A percentile compares a stretch with the other conserved stretches of the same genome.
Conservation (phyloP, 2,888 invertebrate genomes). For the Melangyna quadrimaculata region DNA sequence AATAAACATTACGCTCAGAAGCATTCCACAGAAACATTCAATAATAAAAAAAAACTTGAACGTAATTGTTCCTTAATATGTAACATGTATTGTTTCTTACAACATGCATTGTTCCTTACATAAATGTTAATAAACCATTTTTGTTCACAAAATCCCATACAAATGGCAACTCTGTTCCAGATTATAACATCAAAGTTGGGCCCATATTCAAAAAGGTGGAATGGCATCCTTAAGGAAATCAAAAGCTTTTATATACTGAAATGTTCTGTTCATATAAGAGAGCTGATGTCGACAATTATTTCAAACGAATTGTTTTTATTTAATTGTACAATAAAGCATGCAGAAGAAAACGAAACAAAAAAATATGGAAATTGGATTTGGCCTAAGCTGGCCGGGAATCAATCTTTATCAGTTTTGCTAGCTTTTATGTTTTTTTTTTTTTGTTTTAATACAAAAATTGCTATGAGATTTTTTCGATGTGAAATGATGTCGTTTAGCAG, state of each 20-base stretch:
- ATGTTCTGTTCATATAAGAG: not conserved
- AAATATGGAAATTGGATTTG: slow-evolving; percentile 52
- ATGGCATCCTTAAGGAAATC: not conserved
- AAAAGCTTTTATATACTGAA: not conserved
- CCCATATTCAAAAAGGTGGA: not conserved
- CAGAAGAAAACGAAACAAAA: slow-evolving; percentile 42
- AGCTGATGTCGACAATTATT: slow-evolving; percentile 54
- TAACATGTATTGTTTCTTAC: too few species aligned
- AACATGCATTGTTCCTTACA: too few species aligned
- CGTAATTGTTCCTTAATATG: too few species aligned
- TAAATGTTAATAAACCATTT: too few species aligned
- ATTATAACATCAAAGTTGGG: slow-evolving; percentile 50
- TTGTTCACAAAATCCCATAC: fast-evolving
- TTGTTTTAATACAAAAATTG: not conserved
- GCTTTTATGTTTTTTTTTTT: slow-evolving; percentile 1
- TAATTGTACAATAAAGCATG: slow-evolving; percentile 67
- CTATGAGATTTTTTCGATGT: slow-evolving; percentile 26
- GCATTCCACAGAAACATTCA: too few species aligned
- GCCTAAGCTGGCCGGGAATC: not conserved
- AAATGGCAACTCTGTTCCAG: not conserved
- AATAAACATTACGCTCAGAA: too few species aligned
- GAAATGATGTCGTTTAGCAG: slow-evolving; percentile 56
- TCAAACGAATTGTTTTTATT: slow-evolving; percentile 64
- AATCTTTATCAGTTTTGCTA: slow-evolving; percentile 11
- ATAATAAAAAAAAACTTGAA: too few species aligned